Evolutionary conservation across 2,888 invertebrate species (phyloP).

Genomic region (Junonia oenone): DNA sequence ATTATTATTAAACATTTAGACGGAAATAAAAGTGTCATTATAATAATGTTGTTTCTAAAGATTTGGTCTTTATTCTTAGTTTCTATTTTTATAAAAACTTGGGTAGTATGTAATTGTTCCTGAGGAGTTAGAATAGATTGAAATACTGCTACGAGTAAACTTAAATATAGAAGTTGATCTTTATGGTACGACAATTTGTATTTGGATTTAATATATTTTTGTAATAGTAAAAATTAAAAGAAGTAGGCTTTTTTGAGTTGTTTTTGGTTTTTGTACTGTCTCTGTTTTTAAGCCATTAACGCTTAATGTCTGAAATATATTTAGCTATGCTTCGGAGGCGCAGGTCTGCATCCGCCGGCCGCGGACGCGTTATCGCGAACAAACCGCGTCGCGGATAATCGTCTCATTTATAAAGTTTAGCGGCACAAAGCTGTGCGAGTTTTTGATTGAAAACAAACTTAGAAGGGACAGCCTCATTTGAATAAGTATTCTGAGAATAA

Average conservation of each 20-base stretch:
- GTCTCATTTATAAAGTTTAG: slow-evolving; percentile 80
- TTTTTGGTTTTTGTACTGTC: background rate
- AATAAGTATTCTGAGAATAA: slow-evolving; percentile 80
- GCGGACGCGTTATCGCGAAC: slow-evolving; percentile 57
- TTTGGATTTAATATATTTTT: background rate
- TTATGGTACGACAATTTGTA: too few relatives aligned
- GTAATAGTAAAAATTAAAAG: background rate
- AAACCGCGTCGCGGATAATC: slow-evolving; percentile 69
- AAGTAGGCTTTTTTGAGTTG: background rate
- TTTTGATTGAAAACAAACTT: slow-evolving; percentile 81
- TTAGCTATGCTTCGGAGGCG: background rate
- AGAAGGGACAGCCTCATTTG: slow-evolving; percentile 80
- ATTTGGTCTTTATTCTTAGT: too few relatives aligned
- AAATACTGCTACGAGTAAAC: too few relatives aligned
- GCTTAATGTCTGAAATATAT: background rate
- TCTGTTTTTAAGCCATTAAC: background rate
- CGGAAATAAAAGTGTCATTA: background rate
- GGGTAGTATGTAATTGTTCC: too few relatives aligned
- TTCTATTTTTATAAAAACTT: too few relatives aligned
- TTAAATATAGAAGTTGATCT: too few relatives aligned
- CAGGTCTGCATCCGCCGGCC: slow-evolving; percentile 20
- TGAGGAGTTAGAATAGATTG: too few relatives aligned
- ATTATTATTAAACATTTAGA: background rate
- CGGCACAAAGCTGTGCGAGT: slow-evolving; percentile 76
- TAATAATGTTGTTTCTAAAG: too few relatives aligned